Conservation (phyloP, 2,888 invertebrate genomes). For the Agrochola lota region DNA sequence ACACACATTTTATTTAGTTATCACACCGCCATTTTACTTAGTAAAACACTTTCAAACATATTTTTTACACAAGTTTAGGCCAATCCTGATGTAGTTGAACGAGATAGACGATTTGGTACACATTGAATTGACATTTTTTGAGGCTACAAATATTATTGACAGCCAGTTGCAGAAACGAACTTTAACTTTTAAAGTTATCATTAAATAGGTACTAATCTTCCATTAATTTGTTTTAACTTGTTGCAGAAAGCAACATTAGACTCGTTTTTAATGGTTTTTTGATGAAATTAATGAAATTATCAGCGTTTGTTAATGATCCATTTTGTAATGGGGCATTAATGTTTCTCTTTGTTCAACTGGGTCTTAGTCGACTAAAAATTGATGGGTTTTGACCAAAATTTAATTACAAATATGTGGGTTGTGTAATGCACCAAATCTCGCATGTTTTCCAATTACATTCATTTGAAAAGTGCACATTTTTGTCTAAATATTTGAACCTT, state of each 20-base stretch:
- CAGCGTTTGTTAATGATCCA: too few species aligned
- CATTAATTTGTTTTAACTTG: too few species aligned
- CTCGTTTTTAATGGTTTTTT: too few species aligned
- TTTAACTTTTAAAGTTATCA: too few species aligned
- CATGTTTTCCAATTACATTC: background rate
- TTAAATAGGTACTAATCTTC: too few species aligned
- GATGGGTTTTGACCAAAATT: background rate
- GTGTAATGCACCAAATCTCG: background rate
- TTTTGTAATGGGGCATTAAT: too few species aligned
- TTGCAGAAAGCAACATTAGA: too few species aligned
- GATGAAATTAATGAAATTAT: too few species aligned
- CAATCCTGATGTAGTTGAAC: constrained; percentile 40
- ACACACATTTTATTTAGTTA: constrained; percentile 35
- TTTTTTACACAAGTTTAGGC: constrained; percentile 57
- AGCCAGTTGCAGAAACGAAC: too few species aligned
- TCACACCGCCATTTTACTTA: constrained; percentile 54
- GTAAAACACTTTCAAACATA: constrained; percentile 26
- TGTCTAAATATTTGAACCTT: background rate
- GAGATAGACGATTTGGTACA: constrained; percentile 23
- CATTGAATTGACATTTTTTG: constrained; percentile 36
- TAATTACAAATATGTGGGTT: background rate
- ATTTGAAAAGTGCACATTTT: background rate
- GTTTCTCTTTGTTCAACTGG: too few species aligned
- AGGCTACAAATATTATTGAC: background rate
- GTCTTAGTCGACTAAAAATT: background rate